Conservation (phyloP, 2,888 invertebrate species). For the Drosophila eohydei region DNA sequence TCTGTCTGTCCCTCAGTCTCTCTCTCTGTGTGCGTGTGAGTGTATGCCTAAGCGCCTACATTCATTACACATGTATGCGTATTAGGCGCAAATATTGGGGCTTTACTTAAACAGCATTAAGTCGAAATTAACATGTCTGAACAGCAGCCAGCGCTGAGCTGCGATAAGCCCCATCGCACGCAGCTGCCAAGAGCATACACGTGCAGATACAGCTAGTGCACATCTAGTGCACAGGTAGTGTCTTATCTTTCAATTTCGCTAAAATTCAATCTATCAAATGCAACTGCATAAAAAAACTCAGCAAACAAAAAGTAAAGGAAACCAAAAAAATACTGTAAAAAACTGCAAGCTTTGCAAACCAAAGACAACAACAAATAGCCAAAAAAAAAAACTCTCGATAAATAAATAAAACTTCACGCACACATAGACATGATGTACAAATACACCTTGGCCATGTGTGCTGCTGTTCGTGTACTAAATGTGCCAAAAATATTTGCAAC, state of each 20-base stretch:
- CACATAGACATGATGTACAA: constrained; percentile 16
- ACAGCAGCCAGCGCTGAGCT: constrained; percentile 42
- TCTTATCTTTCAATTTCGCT: constrained; percentile 50
- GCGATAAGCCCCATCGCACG: constrained; percentile 18
- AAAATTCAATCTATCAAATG: constrained; percentile 67
- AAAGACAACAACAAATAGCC: constrained; percentile 25
- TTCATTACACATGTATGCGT: constrained; percentile 79
- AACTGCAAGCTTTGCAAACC: constrained; percentile 29
- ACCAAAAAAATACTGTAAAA: constrained; percentile 2
- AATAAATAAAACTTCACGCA: constrained; percentile 75
- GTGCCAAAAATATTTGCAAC: constrained; percentile 53
- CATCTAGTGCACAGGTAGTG: neutral
- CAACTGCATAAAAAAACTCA: constrained; percentile 52
- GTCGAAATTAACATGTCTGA: constrained; percentile 79
- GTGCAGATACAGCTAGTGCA: neutral
- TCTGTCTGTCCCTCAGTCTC: constrained; percentile 13
- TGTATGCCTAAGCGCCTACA: constrained; percentile 68
- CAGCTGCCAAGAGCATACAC: constrained; percentile 7
- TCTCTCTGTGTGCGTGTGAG: constrained; percentile 13
- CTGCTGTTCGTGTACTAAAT: constrained; percentile 65
- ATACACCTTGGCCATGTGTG: constrained; percentile 37
- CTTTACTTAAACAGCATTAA: constrained; percentile 80
- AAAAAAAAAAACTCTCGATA: constrained; percentile 50
- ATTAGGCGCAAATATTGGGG: constrained; percentile 81
- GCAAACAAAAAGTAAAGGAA: constrained; percentile 43